Base-by-base conservation (phyloP, 1,140 invertebrate genomes). In the Drosophila baimaii region DNA sequence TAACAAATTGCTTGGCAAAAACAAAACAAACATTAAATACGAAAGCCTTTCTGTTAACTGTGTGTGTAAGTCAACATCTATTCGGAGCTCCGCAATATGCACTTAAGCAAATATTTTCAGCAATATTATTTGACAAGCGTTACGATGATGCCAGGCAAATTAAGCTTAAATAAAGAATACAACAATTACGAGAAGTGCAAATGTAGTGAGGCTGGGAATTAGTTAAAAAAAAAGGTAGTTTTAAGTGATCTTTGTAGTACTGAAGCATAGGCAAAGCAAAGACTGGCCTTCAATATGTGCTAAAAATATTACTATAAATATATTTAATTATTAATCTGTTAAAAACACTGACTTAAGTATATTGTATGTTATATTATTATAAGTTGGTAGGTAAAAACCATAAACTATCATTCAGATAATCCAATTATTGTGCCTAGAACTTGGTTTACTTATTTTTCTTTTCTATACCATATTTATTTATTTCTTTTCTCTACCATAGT, bases 151-250 rank as follows among this genome's bases (percentile, higher is more conserved):
- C 13, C 65, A 35, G 63, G 21, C 33, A 66, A 66, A 52, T 46
- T 41, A 58, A 17, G n/a, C n/a, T 35, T 66, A 41, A 7, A 49
- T 37, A 66, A 35, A n/a, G 13, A 74, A 37, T 31, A 43, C 25
- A 65, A 49, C 31, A 73, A 73, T 39, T 74, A 62, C 31, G 54
- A 56, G 9, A 70, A 46, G 56, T 69, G 64, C 23, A 70, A 56
- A 70, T 70, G 29, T 37, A 31, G 37, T 69, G 25, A 37, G 5
- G 39, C 49, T 71, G 64, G 35, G 49, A 70, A 69, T 56, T 15
- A 68, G 63, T 68, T 41, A 39, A 49, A 9, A 41, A 39, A 49
- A 9, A 41, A 49, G 44, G 43, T 64, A 70, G 35, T 56, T 65
- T 25, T 3, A 17, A 25, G n/a, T 27, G 15, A 55, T 69, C 25